phyloP scores from a whole-genome alignment of 2,888 invertebrate species.

The Molanna angustata region DNA sequence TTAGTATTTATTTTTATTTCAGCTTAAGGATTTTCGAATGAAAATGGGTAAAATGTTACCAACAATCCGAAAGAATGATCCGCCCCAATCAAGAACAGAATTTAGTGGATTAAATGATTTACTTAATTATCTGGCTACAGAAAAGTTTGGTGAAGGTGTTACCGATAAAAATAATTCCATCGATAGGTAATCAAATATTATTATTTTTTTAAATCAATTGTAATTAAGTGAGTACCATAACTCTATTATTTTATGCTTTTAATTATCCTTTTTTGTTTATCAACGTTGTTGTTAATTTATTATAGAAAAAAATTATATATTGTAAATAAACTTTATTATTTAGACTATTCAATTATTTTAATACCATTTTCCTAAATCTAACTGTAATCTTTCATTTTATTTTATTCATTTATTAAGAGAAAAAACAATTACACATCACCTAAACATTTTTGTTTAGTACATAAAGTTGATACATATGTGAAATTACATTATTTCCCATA shows the following conservation, averaged over 20 bases:
- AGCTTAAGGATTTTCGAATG: constrained; percentile 79
- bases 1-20: constrained; percentile 39
- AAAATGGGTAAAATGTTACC: constrained; percentile 80
- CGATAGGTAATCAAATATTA: constrained; percentile 15
- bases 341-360: too few species aligned
- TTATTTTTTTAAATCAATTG: too few species aligned
- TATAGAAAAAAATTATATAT: too few species aligned
- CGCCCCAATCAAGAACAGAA: constrained; percentile 80
- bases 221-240: background rate
- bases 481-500: too few species aligned
- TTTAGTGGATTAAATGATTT: constrained; percentile 83
- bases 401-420: too few species aligned
- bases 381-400: too few species aligned
- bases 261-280: background rate
- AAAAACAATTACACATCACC: too few species aligned
- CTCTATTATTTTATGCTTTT: background rate
- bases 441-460: too few species aligned
- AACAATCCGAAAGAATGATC: constrained; percentile 70
- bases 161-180: constrained; percentile 7
- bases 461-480: too few species aligned
- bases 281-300: too few species aligned
- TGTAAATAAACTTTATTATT: too few species aligned
- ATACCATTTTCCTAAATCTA: too few species aligned
- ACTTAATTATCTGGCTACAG: constrained; percentile 68
- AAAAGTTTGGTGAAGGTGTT: constrained; percentile 46